phyloP scores from a whole-genome alignment of 2,113 vertebrate species.

The Edolisoma coerulescens region DNA sequence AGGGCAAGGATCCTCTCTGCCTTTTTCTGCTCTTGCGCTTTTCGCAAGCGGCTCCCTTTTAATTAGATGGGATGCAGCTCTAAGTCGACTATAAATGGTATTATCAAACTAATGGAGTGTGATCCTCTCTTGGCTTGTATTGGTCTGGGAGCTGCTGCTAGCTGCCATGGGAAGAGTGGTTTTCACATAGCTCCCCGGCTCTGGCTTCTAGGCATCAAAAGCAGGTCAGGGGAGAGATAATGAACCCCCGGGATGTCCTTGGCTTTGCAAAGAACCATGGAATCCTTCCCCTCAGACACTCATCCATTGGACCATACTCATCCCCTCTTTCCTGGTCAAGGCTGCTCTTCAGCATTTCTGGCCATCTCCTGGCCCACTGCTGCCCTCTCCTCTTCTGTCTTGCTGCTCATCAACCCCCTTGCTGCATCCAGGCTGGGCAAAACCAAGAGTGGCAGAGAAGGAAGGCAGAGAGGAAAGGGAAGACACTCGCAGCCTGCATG shows the following conservation, averaged over 20 bases:
- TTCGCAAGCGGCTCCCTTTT: background rate
- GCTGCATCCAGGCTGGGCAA: background rate
- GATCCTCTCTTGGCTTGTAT: constrained; percentile 1
- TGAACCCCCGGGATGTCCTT: background rate
- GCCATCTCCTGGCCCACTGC: background rate
- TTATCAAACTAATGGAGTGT: constrained; percentile 48
- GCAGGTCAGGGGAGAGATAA: background rate
- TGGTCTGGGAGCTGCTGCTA: background rate
- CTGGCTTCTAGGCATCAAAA: background rate
- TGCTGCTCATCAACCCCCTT: rapidly evolving
- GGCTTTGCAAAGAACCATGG: background rate
- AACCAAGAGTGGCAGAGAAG: background rate
- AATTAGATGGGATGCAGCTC: constrained; percentile 35
- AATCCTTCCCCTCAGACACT: background rate
- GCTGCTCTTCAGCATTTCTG: background rate
- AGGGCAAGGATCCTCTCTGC: background rate
- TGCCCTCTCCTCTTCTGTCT: background rate
- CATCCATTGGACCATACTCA: background rate
- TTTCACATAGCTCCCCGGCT: background rate
- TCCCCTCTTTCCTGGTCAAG: background rate
- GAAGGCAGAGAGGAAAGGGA: background rate
- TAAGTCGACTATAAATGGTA: constrained; percentile 30
- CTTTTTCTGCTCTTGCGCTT: background rate
- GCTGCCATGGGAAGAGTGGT: constrained; percentile 54
- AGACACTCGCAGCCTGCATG: rapidly evolving